Percentiles rank a stretch among this genome's conserved stretches.
These are phyloP conservation scores for Ricordea florida DNA, from an alignment of 92 coral and sea anemone species.

Conservation along the genomic window DNA sequence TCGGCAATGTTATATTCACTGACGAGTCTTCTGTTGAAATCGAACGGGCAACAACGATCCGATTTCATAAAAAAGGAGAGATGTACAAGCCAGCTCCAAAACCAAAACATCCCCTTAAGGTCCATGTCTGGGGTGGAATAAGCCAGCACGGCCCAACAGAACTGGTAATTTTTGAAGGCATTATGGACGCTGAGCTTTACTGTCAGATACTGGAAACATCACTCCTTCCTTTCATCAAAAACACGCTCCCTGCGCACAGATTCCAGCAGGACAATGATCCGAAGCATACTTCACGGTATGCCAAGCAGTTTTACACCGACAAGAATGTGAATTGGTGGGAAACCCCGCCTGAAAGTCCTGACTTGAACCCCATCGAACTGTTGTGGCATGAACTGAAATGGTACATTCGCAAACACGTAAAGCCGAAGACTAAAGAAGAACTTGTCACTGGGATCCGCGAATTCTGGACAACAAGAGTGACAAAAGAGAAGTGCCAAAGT, in stretches of 20 bases:
- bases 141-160: neutral
- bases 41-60: neutral
- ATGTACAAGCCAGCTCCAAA: neutral
- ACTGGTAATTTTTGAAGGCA: too few species aligned
- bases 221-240: neutral
- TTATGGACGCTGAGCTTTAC: neutral
- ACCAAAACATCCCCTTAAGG: too few species aligned
- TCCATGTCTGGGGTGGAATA: constrained; percentile 3
- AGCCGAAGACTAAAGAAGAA: too few species aligned
- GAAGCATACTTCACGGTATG: neutral
- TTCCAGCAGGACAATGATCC: too few species aligned
- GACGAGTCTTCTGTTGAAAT: too few species aligned
- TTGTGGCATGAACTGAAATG: too few species aligned
- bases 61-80: neutral
- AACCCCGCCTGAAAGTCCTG: too few species aligned
- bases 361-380: too few species aligned
- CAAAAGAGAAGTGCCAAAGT: constrained; percentile 3
- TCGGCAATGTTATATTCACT: too few species aligned
- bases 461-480: constrained; percentile 2
- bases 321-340: constrained; percentile 15
- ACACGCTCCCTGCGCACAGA: neutral
- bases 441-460: too few species aligned
- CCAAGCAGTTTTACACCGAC: neutral
- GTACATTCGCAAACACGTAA: too few species aligned
- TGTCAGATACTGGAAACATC: neutral